These are phyloP conservation scores for Picathartes gymnocephalus DNA, from an alignment of 2,113 vertebrate genomes.

Conservation along the genomic window DNA sequence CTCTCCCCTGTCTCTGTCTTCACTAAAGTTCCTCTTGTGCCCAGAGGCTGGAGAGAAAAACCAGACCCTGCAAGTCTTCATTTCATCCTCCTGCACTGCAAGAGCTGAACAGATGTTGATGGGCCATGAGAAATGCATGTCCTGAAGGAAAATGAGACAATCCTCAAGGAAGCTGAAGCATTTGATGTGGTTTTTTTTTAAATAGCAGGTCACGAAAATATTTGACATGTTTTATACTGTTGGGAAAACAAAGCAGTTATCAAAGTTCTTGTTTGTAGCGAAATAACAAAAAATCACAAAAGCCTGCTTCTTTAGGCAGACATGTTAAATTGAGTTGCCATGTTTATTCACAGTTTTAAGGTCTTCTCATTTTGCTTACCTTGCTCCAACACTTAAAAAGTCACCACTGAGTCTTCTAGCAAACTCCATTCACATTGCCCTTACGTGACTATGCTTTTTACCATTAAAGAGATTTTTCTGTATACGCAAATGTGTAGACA, in stretches of 20 bases:
- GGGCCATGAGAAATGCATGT: neutral
- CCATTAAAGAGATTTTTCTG: conserved; percentile 7
- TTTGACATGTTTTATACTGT: neutral
- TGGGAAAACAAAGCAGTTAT: neutral
- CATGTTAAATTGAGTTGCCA: neutral
- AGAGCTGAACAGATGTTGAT: neutral
- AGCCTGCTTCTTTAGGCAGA: neutral
- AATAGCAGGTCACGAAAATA: neutral
- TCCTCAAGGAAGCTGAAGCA: neutral
- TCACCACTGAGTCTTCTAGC: neutral
- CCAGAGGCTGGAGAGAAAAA: neutral
- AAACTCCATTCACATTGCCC: neutral
- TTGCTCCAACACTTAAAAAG: neutral
- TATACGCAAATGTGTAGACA: neutral
- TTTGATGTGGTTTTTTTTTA: neutral
- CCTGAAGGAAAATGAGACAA: neutral
- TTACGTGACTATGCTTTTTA: neutral
- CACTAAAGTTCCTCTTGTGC: neutral
- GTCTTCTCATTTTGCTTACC: neutral
- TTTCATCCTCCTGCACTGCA: neutral
- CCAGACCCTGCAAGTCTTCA: neutral
- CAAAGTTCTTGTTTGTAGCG: neutral
- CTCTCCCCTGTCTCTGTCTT: neutral
- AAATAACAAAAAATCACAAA: neutral
- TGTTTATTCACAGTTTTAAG: neutral